phyloP scores from a whole-genome alignment of 2,888 invertebrate genomes.

The Ormyrus labotus region DNA sequence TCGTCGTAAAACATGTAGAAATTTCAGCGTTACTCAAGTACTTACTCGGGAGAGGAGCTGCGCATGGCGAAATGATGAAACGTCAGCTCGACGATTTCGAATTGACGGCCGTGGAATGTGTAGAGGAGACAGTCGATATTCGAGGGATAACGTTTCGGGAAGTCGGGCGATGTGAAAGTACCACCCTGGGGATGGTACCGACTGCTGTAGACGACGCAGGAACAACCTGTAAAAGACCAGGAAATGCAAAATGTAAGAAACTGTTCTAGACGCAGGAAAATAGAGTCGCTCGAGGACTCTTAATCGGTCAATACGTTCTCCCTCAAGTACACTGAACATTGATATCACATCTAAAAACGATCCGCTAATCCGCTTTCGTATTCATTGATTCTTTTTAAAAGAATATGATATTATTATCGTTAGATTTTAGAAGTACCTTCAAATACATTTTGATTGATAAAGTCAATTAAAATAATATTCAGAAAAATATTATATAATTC shows the following conservation, averaged over 20 bases:
- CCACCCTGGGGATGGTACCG: constrained; percentile 88
- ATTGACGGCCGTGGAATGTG: constrained; percentile 86
- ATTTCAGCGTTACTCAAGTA: constrained; percentile 63
- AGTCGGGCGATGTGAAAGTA: constrained; percentile 90
- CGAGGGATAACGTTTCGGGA: constrained; percentile 85
- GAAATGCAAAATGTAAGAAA: background rate
- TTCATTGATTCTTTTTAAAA: too few species aligned
- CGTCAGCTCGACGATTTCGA: constrained; percentile 88
- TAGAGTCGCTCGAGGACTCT: too few species aligned
- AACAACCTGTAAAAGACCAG: constrained; percentile 84
- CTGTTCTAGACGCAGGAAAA: too few species aligned
- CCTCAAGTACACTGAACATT: too few species aligned
- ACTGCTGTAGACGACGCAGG: constrained; percentile 88
- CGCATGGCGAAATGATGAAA: constrained; percentile 88
- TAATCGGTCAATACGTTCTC: too few species aligned
- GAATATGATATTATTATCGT: too few species aligned
- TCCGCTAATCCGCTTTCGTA: too few species aligned
- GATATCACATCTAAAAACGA: too few species aligned
- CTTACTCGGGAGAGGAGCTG: constrained; percentile 83
- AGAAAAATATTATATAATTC: too few species aligned
- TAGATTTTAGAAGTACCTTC: too few species aligned
- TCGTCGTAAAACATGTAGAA: constrained; percentile 10
- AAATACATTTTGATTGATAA: too few species aligned
- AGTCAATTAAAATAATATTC: too few species aligned
- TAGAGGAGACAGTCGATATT: constrained; percentile 89